Conservation (phyloP, 2,113 vertebrate species). For the Poeciliopsis retropinna region DNA sequence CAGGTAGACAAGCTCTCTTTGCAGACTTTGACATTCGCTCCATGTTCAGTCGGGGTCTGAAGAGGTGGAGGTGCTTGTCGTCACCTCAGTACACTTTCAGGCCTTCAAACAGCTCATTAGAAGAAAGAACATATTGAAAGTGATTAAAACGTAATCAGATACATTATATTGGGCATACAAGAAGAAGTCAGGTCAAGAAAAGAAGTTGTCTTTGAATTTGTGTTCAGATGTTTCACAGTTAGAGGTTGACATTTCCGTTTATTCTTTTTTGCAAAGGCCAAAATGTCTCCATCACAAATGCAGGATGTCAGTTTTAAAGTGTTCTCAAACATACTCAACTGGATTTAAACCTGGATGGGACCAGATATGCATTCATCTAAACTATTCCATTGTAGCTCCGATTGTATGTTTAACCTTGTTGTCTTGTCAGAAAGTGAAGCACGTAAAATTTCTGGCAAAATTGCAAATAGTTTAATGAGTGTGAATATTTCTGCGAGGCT, state of each 20-base stretch:
- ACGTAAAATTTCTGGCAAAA: not conserved
- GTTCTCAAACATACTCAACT: not conserved
- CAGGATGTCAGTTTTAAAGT: not conserved
- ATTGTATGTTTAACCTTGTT: not conserved
- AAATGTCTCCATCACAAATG: not conserved
- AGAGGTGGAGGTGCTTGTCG: slow-evolving; percentile 86
- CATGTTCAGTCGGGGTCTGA: slow-evolving; percentile 90
- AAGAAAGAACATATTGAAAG: not conserved
- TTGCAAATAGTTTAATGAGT: not conserved
- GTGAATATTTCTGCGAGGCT: not conserved
- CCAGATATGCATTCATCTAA: not conserved
- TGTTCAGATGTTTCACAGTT: too few relatives aligned
- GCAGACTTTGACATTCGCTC: slow-evolving; percentile 86
- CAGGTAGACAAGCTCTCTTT: slow-evolving; percentile 84
- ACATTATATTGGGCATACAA: not conserved
- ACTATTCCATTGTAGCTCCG: not conserved
- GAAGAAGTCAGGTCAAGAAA: too few relatives aligned
- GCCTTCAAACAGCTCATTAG: slow-evolving; percentile 88
- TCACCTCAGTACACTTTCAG: slow-evolving; percentile 89
- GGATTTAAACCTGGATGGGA: not conserved
- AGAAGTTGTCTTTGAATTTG: too few relatives aligned
- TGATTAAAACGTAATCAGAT: not conserved
- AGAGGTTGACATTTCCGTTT: not conserved
- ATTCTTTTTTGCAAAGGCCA: not conserved
- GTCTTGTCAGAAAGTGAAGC: not conserved